phyloP scores from a whole-genome alignment of 1,140 invertebrate genomes.

The Eupeodes corollae region DNA sequence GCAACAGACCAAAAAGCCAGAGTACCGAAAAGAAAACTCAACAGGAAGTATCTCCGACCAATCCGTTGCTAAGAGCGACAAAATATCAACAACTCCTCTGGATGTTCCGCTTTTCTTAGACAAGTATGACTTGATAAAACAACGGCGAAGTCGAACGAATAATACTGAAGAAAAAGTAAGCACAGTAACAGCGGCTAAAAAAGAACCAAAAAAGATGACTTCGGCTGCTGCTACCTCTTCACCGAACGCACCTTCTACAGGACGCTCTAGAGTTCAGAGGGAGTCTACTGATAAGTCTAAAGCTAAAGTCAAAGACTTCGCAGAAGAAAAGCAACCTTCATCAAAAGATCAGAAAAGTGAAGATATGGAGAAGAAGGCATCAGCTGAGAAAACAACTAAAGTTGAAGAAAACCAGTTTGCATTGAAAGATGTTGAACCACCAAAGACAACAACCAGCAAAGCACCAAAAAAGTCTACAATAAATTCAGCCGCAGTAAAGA shows the following conservation, averaged over 20 bases:
- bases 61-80: conserved; percentile 14
- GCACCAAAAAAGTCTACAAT: neutral
- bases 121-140: conserved; percentile 54
- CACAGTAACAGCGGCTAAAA: conserved; percentile 17
- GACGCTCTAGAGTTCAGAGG: neutral
- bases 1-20: neutral
- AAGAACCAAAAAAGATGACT: conserved; percentile 17
- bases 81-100: conserved; percentile 12
- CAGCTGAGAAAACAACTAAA: neutral
- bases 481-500: neutral
- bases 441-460: neutral
- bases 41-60: conserved; percentile 13
- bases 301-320: conserved; percentile 7
- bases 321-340: conserved; percentile 8
- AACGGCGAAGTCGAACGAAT: conserved; percentile 43
- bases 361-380: conserved; percentile 6
- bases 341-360: conserved; percentile 15
- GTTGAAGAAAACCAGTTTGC: neutral
- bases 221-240: conserved; percentile 2
- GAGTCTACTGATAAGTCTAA: conserved; percentile 15
- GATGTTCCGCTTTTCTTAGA: conserved; percentile 37
- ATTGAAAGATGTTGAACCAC: neutral
- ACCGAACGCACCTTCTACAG: conserved; percentile 7
- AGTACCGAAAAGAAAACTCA: conserved; percentile 2
- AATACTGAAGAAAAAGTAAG: conserved; percentile 12